A percentile compares a stretch with the other conserved stretches of the same genome.
Conservation (phyloP, 1,140 invertebrate species). For the Euschistus heros region DNA sequence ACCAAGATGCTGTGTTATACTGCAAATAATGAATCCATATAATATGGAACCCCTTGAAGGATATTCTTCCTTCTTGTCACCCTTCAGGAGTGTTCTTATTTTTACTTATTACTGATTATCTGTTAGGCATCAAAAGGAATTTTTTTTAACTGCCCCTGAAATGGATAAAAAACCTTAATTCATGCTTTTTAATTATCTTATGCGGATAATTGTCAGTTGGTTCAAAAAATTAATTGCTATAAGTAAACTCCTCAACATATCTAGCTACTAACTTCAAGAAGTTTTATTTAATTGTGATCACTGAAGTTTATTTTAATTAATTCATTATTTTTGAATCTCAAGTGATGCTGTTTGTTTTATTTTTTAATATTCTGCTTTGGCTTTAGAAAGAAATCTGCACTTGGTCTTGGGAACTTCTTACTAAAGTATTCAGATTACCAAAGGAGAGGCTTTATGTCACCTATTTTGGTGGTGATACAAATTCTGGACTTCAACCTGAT, state of each 20-base stretch:
- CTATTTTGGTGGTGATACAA: slow-evolving; percentile 90
- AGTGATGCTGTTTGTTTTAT: not conserved
- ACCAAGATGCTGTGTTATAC: too few species aligned
- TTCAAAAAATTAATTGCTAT: too few species aligned
- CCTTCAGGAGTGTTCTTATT: too few species aligned
- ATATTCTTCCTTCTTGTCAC: too few species aligned
- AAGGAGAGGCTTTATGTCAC: slow-evolving; percentile 90
- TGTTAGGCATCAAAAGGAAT: too few species aligned
- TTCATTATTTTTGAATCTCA: not conserved
- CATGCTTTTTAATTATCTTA: too few species aligned
- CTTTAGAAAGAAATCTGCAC: slow-evolving; percentile 79
- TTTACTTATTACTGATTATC: too few species aligned
- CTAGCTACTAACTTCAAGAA: not conserved
- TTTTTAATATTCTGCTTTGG: not conserved
- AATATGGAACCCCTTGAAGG: too few species aligned
- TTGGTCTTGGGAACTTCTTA: slow-evolving; percentile 97
- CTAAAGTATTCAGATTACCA: slow-evolving; percentile 65
- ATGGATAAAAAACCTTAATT: too few species aligned
- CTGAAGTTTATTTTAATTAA: not conserved
- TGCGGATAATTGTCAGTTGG: too few species aligned
- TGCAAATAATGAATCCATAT: too few species aligned
- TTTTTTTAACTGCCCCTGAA: too few species aligned
- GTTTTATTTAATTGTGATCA: not conserved
- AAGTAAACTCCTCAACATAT: not conserved
- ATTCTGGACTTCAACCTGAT: slow-evolving; percentile 78